phyloP scores from a whole-genome alignment of 2,888 invertebrate species.

The Germaria angustata region DNA sequence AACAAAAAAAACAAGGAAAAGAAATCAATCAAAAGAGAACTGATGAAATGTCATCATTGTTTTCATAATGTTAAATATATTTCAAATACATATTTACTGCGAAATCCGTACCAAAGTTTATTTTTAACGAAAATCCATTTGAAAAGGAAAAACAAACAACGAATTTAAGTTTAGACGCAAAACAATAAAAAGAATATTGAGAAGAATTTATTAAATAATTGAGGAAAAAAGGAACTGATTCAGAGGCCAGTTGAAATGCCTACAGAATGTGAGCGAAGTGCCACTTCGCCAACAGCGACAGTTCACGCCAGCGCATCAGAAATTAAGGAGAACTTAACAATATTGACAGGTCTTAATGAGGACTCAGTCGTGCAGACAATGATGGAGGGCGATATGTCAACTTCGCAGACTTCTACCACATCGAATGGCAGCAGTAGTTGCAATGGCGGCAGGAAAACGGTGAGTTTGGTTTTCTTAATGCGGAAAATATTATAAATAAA shows the following conservation, averaged over 20 bases:
- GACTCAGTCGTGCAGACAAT: constrained; percentile 60
- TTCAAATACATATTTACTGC: constrained; percentile 24
- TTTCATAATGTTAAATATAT: constrained; percentile 35
- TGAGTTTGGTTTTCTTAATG: no score
- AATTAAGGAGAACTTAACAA: constrained; percentile 33
- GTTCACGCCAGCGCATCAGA: constrained; percentile 45
- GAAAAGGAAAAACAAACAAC: constrained; percentile 39
- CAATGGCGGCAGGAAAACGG: constrained; percentile 73
- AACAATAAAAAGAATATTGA: background rate
- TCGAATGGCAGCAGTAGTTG: constrained; percentile 69
- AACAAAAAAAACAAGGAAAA: background rate
- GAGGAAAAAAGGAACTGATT: background rate
- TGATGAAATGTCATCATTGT: constrained; percentile 28
- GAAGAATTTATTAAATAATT: constrained; percentile 19
- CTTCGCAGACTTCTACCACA: constrained; percentile 72
- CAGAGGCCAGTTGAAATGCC: constrained; percentile 67
- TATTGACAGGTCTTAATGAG: constrained; percentile 49
- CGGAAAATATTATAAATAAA: no score
- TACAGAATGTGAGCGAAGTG: constrained; percentile 69
- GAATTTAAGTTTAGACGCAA: constrained; percentile 52
- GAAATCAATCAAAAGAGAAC: background rate
- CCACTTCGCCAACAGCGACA: constrained; percentile 59
- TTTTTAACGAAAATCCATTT: constrained; percentile 54
- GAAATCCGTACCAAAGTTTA: constrained; percentile 66
- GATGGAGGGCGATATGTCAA: constrained; percentile 73